Percentiles rank a stretch among this genome's conserved stretches.
phyloP scores from a whole-genome alignment of 2,797 vertebrate genomes.

The Intellagama lesueurii region DNA sequence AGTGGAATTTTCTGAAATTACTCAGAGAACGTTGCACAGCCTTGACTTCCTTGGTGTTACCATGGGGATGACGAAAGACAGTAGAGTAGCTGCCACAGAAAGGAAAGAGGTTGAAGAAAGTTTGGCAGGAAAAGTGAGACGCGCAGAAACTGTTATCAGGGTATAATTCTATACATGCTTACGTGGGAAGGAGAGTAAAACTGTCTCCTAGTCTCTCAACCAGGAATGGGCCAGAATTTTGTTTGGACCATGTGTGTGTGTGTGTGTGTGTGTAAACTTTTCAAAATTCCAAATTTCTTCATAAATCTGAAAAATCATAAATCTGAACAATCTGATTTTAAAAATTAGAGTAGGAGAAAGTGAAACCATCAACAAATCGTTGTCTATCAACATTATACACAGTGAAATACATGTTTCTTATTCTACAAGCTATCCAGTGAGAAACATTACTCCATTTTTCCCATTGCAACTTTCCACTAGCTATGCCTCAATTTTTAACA shows the following conservation, averaged over 20 bases:
- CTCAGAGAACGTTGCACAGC: not conserved
- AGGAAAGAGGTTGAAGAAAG: not conserved
- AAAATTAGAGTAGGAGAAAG: not conserved
- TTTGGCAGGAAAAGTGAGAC: not conserved
- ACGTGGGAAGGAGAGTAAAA: not conserved
- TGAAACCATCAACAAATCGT: not conserved
- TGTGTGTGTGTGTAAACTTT: too few relatives aligned
- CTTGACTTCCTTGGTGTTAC: not conserved
- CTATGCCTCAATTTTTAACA: constrained; percentile 32
- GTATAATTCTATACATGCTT: not conserved
- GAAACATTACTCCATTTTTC: not conserved
- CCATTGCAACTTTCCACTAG: not conserved
- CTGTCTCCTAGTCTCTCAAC: too few relatives aligned
- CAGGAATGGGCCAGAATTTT: too few relatives aligned
- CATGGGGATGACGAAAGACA: not conserved
- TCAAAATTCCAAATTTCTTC: too few relatives aligned
- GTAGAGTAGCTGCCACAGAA: not conserved
- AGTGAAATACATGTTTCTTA: not conserved
- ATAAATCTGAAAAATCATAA: too few relatives aligned
- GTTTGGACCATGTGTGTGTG: too few relatives aligned
- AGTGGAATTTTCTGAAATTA: not conserved
- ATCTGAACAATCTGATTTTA: too few relatives aligned
- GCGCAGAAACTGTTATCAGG: not conserved
- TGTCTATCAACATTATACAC: not conserved
- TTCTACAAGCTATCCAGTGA: not conserved